phyloP scores from a whole-genome alignment of 2,888 invertebrate genomes.

The Germaria angustata region DNA sequence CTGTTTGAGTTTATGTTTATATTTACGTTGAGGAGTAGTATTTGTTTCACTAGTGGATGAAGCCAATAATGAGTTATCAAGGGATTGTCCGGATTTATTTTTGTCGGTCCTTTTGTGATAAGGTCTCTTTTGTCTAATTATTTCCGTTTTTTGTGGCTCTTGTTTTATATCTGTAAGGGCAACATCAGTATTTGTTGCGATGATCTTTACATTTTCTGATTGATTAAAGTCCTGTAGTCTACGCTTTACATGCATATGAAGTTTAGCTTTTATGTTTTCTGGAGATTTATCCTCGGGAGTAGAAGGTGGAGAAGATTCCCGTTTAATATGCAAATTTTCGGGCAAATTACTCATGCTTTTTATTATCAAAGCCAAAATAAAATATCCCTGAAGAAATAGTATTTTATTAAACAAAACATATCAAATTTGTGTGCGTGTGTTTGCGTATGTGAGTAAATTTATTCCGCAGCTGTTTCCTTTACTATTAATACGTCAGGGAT shows the following conservation, averaged over 20 bases:
- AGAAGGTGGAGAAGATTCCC: slow-evolving; percentile 57
- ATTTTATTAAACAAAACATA: too few species aligned
- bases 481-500: too few species aligned
- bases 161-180: slow-evolving; percentile 14
- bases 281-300: slow-evolving; percentile 61
- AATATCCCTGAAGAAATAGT: too few species aligned
- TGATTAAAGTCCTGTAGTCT: slow-evolving; percentile 73
- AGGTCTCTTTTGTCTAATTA: slow-evolving; percentile 70
- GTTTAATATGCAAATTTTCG: slow-evolving; percentile 66
- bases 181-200: not conserved
- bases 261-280: slow-evolving; percentile 75
- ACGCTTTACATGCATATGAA: slow-evolving; percentile 78
- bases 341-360: slow-evolving; percentile 57
- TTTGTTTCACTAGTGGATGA: not conserved
- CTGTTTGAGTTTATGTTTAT: slow-evolving; percentile 54
- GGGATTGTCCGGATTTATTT: not conserved
- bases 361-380: not conserved
- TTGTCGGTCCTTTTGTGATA: slow-evolving; percentile 74
- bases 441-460: too few species aligned
- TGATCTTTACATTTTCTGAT: not conserved
- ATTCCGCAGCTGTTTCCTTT: too few species aligned
- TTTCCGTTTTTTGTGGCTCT: slow-evolving; percentile 56
- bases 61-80: not conserved
- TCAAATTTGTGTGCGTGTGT: too few species aligned
- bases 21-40: slow-evolving; percentile 45